phyloP scores from a whole-genome alignment of 2,888 invertebrate species.

The Drosophila bunnanda region DNA sequence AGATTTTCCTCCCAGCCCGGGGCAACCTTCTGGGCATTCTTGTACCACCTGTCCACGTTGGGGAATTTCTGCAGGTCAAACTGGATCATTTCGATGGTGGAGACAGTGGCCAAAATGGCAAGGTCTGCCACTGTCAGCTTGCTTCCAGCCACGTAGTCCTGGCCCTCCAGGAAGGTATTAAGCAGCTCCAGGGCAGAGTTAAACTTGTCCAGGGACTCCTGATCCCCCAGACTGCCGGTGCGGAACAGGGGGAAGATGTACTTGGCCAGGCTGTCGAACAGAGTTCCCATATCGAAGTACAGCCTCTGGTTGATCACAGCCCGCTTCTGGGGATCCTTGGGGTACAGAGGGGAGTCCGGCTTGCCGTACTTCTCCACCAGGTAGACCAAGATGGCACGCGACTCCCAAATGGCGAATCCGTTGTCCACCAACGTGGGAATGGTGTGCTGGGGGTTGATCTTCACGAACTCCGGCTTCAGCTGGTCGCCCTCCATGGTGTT shows the following conservation, averaged over 20 bases:
- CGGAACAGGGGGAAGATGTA: conserved; percentile 84
- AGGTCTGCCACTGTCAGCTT: conserved; percentile 92
- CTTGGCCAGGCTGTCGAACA: conserved; percentile 88
- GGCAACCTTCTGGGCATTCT: conserved; percentile 86
- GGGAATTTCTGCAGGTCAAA: conserved; percentile 89
- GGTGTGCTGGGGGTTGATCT: conserved; percentile 92
- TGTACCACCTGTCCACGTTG: conserved; percentile 88
- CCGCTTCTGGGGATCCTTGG: conserved; percentile 90
- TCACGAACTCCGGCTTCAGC: conserved; percentile 88
- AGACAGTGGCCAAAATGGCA: conserved; percentile 88
- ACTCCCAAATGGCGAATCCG: conserved; percentile 92
- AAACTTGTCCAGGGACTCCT: conserved; percentile 12
- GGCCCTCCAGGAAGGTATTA: conserved; percentile 89
- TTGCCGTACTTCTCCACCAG: conserved; percentile 92
- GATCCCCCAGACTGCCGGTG: conserved; percentile 6
- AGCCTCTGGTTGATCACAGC: conserved; percentile 91
- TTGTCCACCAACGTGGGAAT: conserved; percentile 93
- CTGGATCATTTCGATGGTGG: conserved; percentile 88
- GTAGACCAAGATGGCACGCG: conserved; percentile 92
- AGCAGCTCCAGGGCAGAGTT: conserved; percentile 88
- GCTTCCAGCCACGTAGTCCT: conserved; percentile 89
- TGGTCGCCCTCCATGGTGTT: conserved; percentile 88
- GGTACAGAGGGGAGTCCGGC: conserved; percentile 88
- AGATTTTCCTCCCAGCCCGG: conserved; percentile 87
- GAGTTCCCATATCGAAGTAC: conserved; percentile 91